Percentiles rank a stretch among this genome's conserved stretches.
These are phyloP conservation scores for Chionoecetes opilio DNA, from an alignment of 1,140 invertebrate genomes.

Conservation along the genomic window DNA sequence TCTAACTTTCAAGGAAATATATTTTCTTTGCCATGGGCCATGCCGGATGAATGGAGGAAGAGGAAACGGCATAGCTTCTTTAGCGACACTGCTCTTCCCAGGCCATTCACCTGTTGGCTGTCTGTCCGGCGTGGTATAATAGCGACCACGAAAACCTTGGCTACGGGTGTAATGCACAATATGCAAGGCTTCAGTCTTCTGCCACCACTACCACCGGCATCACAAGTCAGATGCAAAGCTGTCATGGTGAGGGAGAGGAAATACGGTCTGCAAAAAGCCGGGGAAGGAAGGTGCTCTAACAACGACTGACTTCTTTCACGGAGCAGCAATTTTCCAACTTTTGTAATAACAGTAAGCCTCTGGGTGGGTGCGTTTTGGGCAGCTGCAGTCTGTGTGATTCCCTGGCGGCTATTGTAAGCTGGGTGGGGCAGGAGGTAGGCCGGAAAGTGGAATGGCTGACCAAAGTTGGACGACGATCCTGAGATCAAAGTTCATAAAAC, in stretches of 20 bases:
- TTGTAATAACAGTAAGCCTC: constrained; percentile 10
- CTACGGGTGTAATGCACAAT: not conserved
- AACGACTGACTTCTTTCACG: not conserved
- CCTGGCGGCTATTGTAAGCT: no score
- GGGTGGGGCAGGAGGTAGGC: no score
- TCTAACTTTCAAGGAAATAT: not conserved
- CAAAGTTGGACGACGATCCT: no score
- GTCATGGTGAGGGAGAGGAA: not conserved
- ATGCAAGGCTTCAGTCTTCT: not conserved
- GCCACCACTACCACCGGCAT: not conserved
- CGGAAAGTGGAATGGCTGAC: no score
- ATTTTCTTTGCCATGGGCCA: not conserved
- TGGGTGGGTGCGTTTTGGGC: not conserved
- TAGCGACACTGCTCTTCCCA: not conserved
- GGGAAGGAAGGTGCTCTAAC: not conserved
- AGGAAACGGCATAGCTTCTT: not conserved
- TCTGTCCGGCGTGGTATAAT: not conserved
- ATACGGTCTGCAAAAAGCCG: no score
- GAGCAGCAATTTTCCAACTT: not conserved
- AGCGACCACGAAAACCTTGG: not conserved
- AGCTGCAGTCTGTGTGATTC: not conserved
- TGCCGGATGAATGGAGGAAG: not conserved
- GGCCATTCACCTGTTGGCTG: constrained; percentile 10
- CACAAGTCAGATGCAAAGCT: not conserved
- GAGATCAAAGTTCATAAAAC: no score